Conservation (phyloP, 2,797 vertebrate species). For the Enteromius thamalakanensis region DNA sequence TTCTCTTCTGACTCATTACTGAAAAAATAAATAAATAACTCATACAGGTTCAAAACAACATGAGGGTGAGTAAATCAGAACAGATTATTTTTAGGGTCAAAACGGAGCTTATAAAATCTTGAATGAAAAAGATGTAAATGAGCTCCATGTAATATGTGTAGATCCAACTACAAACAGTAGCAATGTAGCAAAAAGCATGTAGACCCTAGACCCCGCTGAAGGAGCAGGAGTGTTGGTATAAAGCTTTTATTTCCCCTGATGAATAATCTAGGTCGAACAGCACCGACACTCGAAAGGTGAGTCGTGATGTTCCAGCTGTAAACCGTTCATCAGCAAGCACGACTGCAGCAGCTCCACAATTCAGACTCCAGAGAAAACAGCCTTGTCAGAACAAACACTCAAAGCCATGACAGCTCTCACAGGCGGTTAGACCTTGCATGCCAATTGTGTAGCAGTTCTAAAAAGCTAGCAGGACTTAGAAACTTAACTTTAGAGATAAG, state of each 20-base stretch:
- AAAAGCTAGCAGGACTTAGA: neutral
- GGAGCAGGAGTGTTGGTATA: neutral
- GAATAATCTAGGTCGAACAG: slow-evolving; percentile 22
- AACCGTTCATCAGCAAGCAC: slow-evolving; percentile 38
- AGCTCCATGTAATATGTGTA: too few species aligned
- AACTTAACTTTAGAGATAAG: neutral
- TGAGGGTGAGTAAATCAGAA: neutral
- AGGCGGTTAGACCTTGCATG: slow-evolving; percentile 23
- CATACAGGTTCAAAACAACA: neutral
- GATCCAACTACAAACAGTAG: neutral
- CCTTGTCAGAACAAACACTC: slow-evolving; percentile 48
- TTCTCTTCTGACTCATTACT: neutral
- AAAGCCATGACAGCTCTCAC: slow-evolving; percentile 17
- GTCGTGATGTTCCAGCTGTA: slow-evolving; percentile 53
- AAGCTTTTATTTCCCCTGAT: slow-evolving; percentile 20
- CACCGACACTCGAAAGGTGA: slow-evolving; percentile 49
- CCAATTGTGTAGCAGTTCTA: neutral
- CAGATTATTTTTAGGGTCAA: neutral
- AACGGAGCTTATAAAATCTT: neutral
- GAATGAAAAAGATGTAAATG: neutral
- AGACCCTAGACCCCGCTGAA: neutral
- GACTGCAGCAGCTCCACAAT: slow-evolving; percentile 33
- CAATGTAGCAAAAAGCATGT: neutral
- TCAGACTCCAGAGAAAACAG: slow-evolving; percentile 29
- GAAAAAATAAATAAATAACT: neutral